Percentiles rank a stretch among this genome's conserved stretches.
phyloP scores from a whole-genome alignment of 2,888 invertebrate genomes.

The Hoplodrina blanda region DNA sequence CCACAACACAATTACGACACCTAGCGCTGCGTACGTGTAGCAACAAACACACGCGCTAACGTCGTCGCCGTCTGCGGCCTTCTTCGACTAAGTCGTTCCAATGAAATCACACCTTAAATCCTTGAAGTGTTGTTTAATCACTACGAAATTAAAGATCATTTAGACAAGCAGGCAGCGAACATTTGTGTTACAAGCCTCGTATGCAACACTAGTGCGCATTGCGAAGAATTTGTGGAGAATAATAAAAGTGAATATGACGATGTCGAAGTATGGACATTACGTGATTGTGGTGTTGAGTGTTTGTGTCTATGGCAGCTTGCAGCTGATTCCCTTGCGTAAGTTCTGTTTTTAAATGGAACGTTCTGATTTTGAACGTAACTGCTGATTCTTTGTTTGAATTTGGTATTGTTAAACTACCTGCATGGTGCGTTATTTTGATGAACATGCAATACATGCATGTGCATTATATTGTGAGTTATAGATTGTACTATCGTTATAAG shows the following conservation, averaged over 20 bases:
- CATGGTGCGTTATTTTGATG: neutral
- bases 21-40: conserved; percentile 24
- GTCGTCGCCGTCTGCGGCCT: conserved; percentile 36
- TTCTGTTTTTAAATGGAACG: conserved; percentile 57
- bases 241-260: conserved; percentile 52
- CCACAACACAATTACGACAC: conserved; percentile 49
- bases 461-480: neutral
- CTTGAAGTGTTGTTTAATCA: conserved; percentile 83
- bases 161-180: conserved; percentile 68
- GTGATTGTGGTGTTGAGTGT: conserved; percentile 75
- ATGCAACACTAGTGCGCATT: conserved; percentile 63
- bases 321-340: conserved; percentile 85
- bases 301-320: conserved; percentile 78
- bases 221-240: conserved; percentile 39
- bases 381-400: conserved; percentile 6
- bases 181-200: conserved; percentile 74
- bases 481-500: too few species aligned
- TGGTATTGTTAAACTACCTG: conserved; percentile 1
- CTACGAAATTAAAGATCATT: conserved; percentile 76
- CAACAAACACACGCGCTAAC: conserved; percentile 29
- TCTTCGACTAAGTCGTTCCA: conserved; percentile 53
- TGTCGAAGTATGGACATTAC: conserved; percentile 63
- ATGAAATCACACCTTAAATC: conserved; percentile 74
- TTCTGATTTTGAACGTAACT: conserved; percentile 46
- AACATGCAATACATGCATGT: neutral